Evolutionary conservation across 1,140 invertebrate species (phyloP).

Genomic region (Lepidurus apus): DNA sequence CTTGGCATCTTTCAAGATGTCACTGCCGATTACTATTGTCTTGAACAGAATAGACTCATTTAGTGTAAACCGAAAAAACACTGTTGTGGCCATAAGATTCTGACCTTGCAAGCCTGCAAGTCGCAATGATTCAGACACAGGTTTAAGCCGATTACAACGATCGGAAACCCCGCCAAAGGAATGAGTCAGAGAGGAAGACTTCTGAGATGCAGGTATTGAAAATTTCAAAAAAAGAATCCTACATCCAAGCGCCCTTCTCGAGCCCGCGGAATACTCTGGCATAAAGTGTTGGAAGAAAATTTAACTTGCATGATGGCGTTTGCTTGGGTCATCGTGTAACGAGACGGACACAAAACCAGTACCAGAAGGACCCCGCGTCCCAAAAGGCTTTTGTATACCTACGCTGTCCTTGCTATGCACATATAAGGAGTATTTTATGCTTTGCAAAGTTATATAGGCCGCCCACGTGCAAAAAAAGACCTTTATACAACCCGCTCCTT

Average conservation of each 20-base stretch:
- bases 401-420: constrained; percentile 10
- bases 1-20: too few relatives aligned
- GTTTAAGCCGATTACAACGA: constrained; percentile 9
- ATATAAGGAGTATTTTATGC: constrained; percentile 10
- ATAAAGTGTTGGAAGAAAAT: not conserved
- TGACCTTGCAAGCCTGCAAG: not conserved
- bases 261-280: not conserved
- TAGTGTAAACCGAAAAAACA: too few relatives aligned
- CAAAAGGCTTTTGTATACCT: not conserved
- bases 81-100: too few relatives aligned
- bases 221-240: not conserved
- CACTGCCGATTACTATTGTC: too few relatives aligned
- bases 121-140: not conserved
- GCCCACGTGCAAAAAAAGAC: constrained; percentile 6
- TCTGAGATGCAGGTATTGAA: not conserved
- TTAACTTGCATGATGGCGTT: not conserved
- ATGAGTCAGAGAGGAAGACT: not conserved
- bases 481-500: too few relatives aligned
- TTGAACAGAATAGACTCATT: too few relatives aligned
- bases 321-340: not conserved
- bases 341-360: not conserved
- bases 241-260: not conserved
- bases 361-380: not conserved
- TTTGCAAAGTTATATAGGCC: constrained; percentile 12
- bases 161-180: not conserved